Base-by-base conservation (phyloP, 2,888 invertebrate genomes). In the Gnatocerus cornutus region DNA sequence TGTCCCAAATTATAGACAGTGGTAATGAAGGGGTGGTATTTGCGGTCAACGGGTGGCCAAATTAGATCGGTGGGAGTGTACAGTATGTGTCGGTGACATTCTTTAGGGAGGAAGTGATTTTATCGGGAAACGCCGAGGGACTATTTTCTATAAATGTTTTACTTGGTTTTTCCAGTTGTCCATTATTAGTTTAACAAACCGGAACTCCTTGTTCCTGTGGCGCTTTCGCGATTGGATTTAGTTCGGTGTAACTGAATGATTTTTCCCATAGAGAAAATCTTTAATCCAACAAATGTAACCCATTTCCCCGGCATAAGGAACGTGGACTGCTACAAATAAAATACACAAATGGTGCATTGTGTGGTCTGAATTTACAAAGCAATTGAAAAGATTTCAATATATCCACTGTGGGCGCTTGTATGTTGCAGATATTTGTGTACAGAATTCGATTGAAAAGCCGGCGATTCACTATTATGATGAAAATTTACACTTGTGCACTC, bases 401-500 rank as follows among this genome's bases (percentile, higher is more conserved):
- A 81, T 82, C 80, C 79, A 81, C 81, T 82, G 79, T 82, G 80
- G 79, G 80, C 77, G 77, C 71, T 67, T 71, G 71, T 83, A 82
- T 83, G 83, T 82, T 82, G 83, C 83, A 83, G 83, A 83, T 83
- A 84, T 84, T 83, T 83, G 82, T 83, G 82, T 83, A 79, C 80
- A 78, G 83, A 83, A 83, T 84, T 83, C 84, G 82, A 83, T 83
- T 83, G 83, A 84, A 84, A 84, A 79, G 80, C 80, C 80, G 80
- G 77, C 83, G 83, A 83, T 84, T 84, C 83, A 78, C 81, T 78
- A 84, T 85, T 85, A 84, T 84, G 83, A 84, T 84, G 84, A 85
- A 84, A 85, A 85, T 85, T 85, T 84, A 85, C 85, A 85, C 84
- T 84, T 84, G 84, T 84, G 84, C 84, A 84, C 85, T 85, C 84